phyloP scores from a whole-genome alignment of 30 jellyfish, hydroid and myxozoan genomes.

The Rhopilema esculentum region DNA sequence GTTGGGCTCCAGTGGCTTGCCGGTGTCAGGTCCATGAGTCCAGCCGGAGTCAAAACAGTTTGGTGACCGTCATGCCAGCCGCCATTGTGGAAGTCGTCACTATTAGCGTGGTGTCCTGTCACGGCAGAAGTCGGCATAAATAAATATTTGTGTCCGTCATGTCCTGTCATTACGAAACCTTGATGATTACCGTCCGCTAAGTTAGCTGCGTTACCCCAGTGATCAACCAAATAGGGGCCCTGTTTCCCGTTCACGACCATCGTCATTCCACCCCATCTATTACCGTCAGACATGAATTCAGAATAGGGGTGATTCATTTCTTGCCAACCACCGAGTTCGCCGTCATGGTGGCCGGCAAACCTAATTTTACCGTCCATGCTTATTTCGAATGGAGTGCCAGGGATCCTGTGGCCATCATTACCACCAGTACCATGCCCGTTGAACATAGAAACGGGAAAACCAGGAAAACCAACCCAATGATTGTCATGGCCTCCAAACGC shows the following conservation, averaged over 20 bases:
- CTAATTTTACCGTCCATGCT: conserved; percentile 75
- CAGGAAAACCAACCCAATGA: conserved; percentile 88
- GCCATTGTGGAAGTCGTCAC: conserved; percentile 79
- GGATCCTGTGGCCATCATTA: conserved; percentile 36
- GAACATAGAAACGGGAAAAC: conserved; percentile 73
- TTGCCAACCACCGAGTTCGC: conserved; percentile 76
- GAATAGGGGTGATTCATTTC: conserved; percentile 78
- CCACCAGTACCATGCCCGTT: conserved; percentile 38
- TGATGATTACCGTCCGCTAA: conserved; percentile 70
- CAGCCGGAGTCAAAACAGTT: conserved; percentile 92
- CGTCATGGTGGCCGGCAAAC: conserved; percentile 45
- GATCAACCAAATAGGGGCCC: conserved; percentile 90
- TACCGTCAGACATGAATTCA: conserved; percentile 58
- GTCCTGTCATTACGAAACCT: conserved; percentile 82
- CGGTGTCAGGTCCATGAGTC: conserved; percentile 77
- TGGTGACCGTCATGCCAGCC: conserved; percentile 89
- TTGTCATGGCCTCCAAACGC: conserved; percentile 56
- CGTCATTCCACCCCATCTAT: conserved; percentile 88
- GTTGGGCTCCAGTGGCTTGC: conserved; percentile 77
- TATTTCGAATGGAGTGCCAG: conserved; percentile 74
- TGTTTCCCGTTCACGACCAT: conserved; percentile 69
- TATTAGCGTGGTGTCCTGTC: conserved; percentile 79
- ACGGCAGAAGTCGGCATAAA: conserved; percentile 81
- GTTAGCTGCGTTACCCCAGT: conserved; percentile 85
- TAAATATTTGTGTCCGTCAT: conserved; percentile 77